Percentiles rank a stretch among this genome's conserved stretches.
These are phyloP conservation scores for Fragum sueziense DNA, from an alignment of 2,888 invertebrate species.

Conservation along the genomic window DNA sequence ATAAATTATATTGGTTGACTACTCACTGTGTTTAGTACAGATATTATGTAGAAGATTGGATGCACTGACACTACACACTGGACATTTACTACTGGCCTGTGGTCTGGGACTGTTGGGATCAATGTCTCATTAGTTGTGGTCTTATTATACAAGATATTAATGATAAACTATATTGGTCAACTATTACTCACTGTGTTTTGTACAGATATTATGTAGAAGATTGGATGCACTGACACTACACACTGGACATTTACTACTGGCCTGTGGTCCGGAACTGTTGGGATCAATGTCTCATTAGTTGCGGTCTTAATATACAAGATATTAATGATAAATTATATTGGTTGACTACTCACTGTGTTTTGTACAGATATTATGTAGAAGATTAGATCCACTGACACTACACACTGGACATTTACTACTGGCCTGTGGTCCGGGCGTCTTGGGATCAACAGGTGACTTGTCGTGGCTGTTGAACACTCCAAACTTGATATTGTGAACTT, in stretches of 20 bases:
- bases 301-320: no score
- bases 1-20: no score
- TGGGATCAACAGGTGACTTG: neutral
- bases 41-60: no score
- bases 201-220: constrained; percentile 4
- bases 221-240: neutral
- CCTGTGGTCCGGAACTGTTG: neutral
- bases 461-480: neutral
- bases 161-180: no score
- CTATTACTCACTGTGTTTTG: constrained; percentile 3
- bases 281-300: no score
- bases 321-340: no score
- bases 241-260: neutral
- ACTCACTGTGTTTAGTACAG: no score
- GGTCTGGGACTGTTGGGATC: no score
- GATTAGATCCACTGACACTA: neutral
- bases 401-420: neutral
- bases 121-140: no score
- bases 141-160: no score
- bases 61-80: no score
- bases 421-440: neutral
- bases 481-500: neutral
- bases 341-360: constrained; percentile 11
- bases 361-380: constrained; percentile 3
- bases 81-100: no score